Conservation (phyloP, 2,888 invertebrate genomes). For the Linnaemya vulpina region DNA sequence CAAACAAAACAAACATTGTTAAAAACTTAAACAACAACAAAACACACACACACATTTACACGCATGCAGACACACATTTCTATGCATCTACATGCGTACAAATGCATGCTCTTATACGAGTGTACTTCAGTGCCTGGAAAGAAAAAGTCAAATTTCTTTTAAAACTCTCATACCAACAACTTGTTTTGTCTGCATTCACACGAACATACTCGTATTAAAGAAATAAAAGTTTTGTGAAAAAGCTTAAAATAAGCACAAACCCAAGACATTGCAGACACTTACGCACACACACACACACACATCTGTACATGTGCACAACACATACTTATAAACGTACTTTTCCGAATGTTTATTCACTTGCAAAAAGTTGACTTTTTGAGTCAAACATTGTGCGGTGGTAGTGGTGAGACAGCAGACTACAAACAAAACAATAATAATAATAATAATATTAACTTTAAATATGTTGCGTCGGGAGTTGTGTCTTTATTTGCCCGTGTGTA, state of each 20-base stretch:
- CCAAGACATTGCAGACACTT: slow-evolving; percentile 3
- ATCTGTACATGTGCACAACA: too few relatives aligned
- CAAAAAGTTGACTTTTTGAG: slow-evolving; percentile 66
- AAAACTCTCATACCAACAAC: slow-evolving; percentile 25
- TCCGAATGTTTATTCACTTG: slow-evolving; percentile 63
- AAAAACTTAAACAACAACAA: slow-evolving; percentile 54
- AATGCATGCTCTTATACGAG: background rate
- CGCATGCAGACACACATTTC: background rate
- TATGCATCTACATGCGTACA: background rate
- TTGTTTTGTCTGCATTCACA: background rate
- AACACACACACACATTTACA: slow-evolving; percentile 7
- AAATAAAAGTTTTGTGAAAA: slow-evolving; percentile 32
- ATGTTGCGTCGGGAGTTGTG: slow-evolving; percentile 36
- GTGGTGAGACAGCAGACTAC: background rate
- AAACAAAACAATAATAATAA: slow-evolving; percentile 22
- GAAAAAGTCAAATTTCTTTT: slow-evolving; percentile 51
- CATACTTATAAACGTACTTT: slow-evolving; percentile 1
- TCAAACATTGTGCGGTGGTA: slow-evolving; percentile 51
- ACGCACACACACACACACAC: background rate
- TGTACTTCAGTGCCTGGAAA: background rate
- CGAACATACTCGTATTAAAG: slow-evolving; percentile 15
- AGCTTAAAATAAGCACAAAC: slow-evolving; percentile 30
- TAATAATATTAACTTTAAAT: slow-evolving; percentile 56
- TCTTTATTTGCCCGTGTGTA: background rate
- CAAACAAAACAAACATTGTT: slow-evolving; percentile 71